A percentile compares a stretch with the other conserved stretches of the same genome.
Conservation (phyloP, 2,888 invertebrate species). For the Drosophila niveifrons region DNA sequence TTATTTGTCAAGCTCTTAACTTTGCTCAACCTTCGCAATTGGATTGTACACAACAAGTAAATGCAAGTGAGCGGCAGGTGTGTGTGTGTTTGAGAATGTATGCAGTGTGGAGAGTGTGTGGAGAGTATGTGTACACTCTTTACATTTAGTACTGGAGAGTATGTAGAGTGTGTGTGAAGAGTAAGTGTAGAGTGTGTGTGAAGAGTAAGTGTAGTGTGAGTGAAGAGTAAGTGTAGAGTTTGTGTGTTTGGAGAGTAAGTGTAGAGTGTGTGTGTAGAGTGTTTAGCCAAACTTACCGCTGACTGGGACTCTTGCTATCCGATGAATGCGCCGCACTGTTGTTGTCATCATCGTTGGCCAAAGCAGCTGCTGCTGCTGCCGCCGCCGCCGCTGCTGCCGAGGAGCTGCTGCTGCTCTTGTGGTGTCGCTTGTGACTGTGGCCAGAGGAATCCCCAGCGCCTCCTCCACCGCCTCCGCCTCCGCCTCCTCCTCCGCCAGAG, state of each 20-base stretch:
- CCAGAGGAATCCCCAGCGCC: conserved; percentile 69
- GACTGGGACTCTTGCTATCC: conserved; percentile 90
- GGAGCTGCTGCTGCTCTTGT: conserved; percentile 57
- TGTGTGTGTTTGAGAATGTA: conserved; percentile 8
- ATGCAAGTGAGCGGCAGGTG: conserved; percentile 15
- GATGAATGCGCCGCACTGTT: conserved; percentile 90
- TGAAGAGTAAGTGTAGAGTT: neutral
- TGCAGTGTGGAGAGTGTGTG: conserved; percentile 22
- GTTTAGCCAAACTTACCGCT: conserved; percentile 86
- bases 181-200: conserved; percentile 18
- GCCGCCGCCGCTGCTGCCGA: conserved; percentile 31
- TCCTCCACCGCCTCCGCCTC: conserved; percentile 70
- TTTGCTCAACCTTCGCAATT: conserved; percentile 35
- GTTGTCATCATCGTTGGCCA: conserved; percentile 89
- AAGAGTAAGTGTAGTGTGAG: conserved; percentile 13
- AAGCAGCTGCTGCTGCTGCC: conserved; percentile 40
- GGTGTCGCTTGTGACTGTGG: conserved; percentile 71
- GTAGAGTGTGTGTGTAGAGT: conserved; percentile 17
- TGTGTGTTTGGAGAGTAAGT: conserved; percentile 17
- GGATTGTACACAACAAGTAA: conserved; percentile 15
- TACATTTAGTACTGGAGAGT: no score
- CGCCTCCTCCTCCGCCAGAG: conserved; percentile 86
- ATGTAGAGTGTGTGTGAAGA: neutral
- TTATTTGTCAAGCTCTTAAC: conserved; percentile 60
- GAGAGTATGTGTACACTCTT: neutral